A percentile compares a stretch with the other conserved stretches of the same genome.
Evolutionary conservation across 53 echinoderm and acorn worm species (phyloP).

Genomic region (Antedon mediterranea): DNA sequence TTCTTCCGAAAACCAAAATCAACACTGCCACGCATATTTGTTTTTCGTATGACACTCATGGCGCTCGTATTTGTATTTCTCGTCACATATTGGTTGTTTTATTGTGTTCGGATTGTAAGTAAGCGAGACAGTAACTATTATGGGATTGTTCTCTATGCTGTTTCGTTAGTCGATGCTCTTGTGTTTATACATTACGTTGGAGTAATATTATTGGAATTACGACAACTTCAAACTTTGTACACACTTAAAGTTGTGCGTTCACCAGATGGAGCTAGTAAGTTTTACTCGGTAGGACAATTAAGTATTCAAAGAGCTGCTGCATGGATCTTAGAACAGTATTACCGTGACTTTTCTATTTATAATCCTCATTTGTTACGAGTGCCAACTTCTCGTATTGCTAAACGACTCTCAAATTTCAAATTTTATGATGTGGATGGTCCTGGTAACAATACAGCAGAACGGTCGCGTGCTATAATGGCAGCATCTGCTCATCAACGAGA

Average conservation of each 20-base stretch:
- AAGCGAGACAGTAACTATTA: conserved; percentile 30
- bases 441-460: conserved; percentile 57
- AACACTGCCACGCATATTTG: conserved; percentile 61
- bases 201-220: conserved; percentile 70
- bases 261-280: conserved; percentile 63
- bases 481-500: conserved; percentile 68
- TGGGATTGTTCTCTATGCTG: conserved; percentile 64
- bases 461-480: conserved; percentile 89
- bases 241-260: conserved; percentile 84
- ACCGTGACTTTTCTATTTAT: conserved; percentile 78
- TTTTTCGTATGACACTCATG: conserved; percentile 64
- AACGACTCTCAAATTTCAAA: conserved; percentile 70
- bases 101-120: conserved; percentile 55
- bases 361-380: conserved; percentile 72
- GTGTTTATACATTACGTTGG: conserved; percentile 87
- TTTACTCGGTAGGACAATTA: conserved; percentile 74
- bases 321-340: conserved; percentile 83
- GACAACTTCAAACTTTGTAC: conserved; percentile 70
- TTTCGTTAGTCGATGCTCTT: conserved; percentile 76
- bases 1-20: conserved; percentile 81
- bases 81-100: conserved; percentile 88
- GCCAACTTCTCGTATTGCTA: conserved; percentile 66
- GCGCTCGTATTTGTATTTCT: conserved; percentile 46
- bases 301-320: conserved; percentile 84
- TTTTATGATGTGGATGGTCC: conserved; percentile 78